phyloP scores from a whole-genome alignment of 2,888 invertebrate genomes.

The Drosophila kanekoi region DNA sequence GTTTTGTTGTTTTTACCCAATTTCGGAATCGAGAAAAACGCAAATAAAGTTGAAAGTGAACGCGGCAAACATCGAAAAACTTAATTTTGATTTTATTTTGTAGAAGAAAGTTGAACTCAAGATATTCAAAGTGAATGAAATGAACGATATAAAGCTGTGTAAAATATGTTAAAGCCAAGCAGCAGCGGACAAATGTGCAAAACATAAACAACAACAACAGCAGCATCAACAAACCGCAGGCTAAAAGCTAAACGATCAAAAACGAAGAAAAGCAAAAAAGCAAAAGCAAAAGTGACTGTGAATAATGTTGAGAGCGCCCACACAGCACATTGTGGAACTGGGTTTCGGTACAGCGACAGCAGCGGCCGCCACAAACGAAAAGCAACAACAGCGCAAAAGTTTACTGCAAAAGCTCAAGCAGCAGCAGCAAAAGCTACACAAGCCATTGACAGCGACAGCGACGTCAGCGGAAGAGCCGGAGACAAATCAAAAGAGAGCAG shows the following conservation, averaged over 20 bases:
- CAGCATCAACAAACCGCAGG: slow-evolving; percentile 21
- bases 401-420: slow-evolving; percentile 65
- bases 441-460: slow-evolving; percentile 37
- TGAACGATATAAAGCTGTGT: slow-evolving; percentile 43
- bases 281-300: slow-evolving; percentile 72
- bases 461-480: slow-evolving; percentile 45
- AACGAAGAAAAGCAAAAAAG: not conserved
- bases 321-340: slow-evolving; percentile 85
- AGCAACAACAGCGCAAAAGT: slow-evolving; percentile 60
- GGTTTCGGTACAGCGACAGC: slow-evolving; percentile 76
- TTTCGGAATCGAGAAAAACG: slow-evolving; percentile 2
- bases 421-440: slow-evolving; percentile 63
- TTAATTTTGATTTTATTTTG: slow-evolving; percentile 38
- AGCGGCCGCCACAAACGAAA: slow-evolving; percentile 37
- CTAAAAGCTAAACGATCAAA: slow-evolving; percentile 40
- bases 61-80: slow-evolving; percentile 26
- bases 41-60: slow-evolving; percentile 28
- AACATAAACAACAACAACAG: slow-evolving; percentile 41
- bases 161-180: slow-evolving; percentile 48
- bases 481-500: slow-evolving; percentile 57
- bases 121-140: slow-evolving; percentile 38
- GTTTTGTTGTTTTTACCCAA: slow-evolving; percentile 14
- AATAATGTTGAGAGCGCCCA: slow-evolving; percentile 86
- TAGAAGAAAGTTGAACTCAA: slow-evolving; percentile 60
- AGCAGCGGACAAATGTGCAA: slow-evolving; percentile 40